These are phyloP conservation scores for Engraulis encrasicolus DNA, from an alignment of 2,113 vertebrate genomes.

Conservation along the genomic window DNA sequence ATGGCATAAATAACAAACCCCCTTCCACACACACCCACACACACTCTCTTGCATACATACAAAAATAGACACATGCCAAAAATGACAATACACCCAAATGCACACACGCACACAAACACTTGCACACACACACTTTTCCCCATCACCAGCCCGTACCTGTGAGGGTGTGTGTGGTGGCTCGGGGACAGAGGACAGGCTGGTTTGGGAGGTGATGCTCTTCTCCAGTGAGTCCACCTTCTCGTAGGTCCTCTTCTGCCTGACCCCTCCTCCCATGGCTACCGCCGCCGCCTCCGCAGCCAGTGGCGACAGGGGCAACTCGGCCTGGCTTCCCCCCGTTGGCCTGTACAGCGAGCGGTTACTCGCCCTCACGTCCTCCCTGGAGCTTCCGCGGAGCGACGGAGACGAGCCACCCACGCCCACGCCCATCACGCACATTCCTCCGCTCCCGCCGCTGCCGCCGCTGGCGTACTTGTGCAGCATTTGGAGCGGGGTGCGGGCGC, in stretches of 20 bases:
- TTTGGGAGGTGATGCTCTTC: conserved; percentile 72
- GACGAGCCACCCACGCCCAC: conserved; percentile 5
- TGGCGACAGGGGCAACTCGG: conserved; percentile 39
- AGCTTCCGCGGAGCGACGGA: conserved; percentile 41
- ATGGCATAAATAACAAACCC: neutral
- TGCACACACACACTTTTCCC: neutral
- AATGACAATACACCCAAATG: too few species aligned
- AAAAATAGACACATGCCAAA: neutral
- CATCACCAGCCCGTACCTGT: conserved; percentile 70
- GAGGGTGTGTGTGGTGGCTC: conserved; percentile 56
- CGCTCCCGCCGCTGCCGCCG: conserved; percentile 52
- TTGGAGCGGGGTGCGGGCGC: conserved; percentile 70
- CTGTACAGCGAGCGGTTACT: conserved; percentile 75
- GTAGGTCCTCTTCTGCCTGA: conserved; percentile 79
- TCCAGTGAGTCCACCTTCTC: conserved; percentile 81
- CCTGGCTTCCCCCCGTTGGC: conserved; percentile 51
- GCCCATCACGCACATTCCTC: too few species aligned
- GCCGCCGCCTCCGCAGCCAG: conserved; percentile 67
- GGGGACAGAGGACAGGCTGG: conserved; percentile 66
- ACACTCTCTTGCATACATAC: neutral
- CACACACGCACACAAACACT: conserved; percentile 20
- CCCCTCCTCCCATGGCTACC: too few species aligned
- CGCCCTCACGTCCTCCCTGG: conserved; percentile 66
- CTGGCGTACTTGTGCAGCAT: conserved; percentile 49
- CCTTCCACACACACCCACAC: neutral